Evolutionary conservation across 2,888 invertebrate genomes (phyloP).

Genomic region (Caradrina clavipalpis): DNA sequence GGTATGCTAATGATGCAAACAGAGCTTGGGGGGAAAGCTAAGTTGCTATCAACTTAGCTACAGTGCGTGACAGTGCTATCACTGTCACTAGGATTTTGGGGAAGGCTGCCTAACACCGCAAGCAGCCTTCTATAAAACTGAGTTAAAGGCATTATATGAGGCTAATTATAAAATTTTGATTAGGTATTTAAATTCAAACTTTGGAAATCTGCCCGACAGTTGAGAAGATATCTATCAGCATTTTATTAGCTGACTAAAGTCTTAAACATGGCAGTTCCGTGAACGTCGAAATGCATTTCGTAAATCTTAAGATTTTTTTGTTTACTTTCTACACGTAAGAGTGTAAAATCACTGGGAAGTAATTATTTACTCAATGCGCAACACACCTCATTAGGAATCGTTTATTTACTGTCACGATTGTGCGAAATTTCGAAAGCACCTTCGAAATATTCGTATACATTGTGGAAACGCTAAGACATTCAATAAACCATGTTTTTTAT

Average conservation of each 20-base stretch:
- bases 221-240: neutral
- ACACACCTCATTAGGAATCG: constrained; percentile 38
- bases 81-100: too few species aligned
- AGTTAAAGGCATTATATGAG: too few species aligned
- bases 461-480: constrained; percentile 5
- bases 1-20: neutral
- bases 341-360: constrained; percentile 39
- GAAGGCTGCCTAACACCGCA: too few species aligned
- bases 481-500: neutral
- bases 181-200: too few species aligned
- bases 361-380: constrained; percentile 43
- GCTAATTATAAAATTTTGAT: too few species aligned
- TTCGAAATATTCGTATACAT: constrained; percentile 21
- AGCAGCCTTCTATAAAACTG: too few species aligned
- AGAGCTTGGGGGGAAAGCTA: neutral
- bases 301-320: constrained; percentile 31
- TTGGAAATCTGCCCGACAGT: too few species aligned
- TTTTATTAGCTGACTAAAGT: constrained; percentile 8
- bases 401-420: constrained; percentile 42
- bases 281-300: constrained; percentile 39
- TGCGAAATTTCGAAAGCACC: constrained; percentile 43
- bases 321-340: constrained; percentile 22
- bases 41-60: too few species aligned
- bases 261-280: constrained; percentile 44
- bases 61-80: too few species aligned